Evolutionary conservation across 2,113 vertebrate species (phyloP).

Genomic region (Nothocercus nigrocapillus): DNA sequence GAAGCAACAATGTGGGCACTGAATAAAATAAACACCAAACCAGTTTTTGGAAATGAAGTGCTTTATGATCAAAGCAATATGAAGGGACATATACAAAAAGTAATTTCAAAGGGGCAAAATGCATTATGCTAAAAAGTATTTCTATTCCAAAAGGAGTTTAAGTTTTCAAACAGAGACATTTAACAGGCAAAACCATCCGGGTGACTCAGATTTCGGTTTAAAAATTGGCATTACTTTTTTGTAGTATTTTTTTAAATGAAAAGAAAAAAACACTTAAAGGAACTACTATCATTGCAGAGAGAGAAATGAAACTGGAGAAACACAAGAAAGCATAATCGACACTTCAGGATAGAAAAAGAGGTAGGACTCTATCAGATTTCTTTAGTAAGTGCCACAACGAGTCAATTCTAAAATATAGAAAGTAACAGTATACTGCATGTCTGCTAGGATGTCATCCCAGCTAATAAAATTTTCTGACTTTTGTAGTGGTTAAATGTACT

Average conservation of each 20-base stretch:
- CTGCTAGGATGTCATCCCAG: not conserved
- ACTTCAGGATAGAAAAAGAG: not conserved
- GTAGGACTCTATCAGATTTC: not conserved
- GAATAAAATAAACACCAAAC: constrained; percentile 15
- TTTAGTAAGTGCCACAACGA: not conserved
- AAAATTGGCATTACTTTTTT: not conserved
- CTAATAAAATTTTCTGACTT: not conserved
- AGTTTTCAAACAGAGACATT: not conserved
- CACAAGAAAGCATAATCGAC: not conserved
- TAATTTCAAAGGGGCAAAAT: constrained; percentile 28
- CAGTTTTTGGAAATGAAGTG: not conserved
- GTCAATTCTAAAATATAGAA: not conserved
- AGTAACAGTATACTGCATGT: not conserved
- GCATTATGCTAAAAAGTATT: not conserved
- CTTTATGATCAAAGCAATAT: not conserved
- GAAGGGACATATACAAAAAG: not conserved
- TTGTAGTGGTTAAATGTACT: not conserved
- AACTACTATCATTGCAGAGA: not conserved
- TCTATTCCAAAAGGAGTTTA: not conserved
- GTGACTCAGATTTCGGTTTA: not conserved
- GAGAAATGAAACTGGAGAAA: not conserved
- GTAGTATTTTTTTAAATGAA: not conserved
- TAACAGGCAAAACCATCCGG: not conserved
- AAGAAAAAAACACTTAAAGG: not conserved
- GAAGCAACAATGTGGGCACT: not conserved